Evolutionary conservation across 2,113 vertebrate species (phyloP).

Genomic region (Cromileptes altivelis): DNA sequence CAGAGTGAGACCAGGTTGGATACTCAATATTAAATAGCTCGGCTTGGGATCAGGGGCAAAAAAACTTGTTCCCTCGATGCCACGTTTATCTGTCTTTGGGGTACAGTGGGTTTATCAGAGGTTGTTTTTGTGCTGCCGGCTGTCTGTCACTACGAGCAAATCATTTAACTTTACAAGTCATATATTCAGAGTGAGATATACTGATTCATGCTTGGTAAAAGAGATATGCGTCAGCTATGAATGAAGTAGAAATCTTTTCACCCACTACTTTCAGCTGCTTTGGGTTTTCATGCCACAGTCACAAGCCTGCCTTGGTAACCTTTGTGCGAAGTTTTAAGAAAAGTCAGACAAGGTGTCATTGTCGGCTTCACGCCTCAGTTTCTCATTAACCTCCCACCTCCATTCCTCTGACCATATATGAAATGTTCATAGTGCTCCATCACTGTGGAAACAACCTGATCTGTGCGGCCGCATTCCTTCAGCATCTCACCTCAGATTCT

Average conservation of each 20-base stretch:
- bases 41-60: no score
- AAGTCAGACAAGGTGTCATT: not conserved
- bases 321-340: not conserved
- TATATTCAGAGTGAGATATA: not conserved
- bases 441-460: slow-evolving; percentile 22
- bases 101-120: not conserved
- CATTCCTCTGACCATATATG: not conserved
- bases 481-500: not conserved
- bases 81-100: no score
- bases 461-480: not conserved
- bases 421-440: slow-evolving; percentile 9
- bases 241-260: not conserved
- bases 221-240: no score
- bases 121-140: not conserved
- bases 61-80: no score
- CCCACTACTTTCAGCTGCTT: not conserved
- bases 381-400: slow-evolving; percentile 2
- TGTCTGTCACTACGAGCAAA: not conserved
- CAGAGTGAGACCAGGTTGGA: no score
- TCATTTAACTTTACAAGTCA: not conserved
- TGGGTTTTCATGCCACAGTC: not conserved
- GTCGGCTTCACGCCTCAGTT: not conserved
- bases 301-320: not conserved
- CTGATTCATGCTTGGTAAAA: not conserved
- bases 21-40: no score